Evolutionary conservation across 1,140 invertebrate species (phyloP).

Genomic region (Macrosteles quadrilineatus): DNA sequence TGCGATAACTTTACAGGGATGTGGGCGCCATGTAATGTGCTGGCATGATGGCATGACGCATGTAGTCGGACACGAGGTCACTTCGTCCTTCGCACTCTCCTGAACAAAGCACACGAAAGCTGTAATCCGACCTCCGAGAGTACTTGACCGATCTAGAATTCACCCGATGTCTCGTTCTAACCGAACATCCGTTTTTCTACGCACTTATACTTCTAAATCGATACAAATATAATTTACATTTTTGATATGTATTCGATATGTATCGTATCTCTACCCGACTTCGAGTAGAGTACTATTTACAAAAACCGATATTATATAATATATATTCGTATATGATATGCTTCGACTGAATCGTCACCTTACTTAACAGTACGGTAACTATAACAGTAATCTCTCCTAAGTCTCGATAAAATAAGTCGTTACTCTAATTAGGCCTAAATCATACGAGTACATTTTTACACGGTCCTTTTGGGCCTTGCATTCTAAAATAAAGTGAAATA

Average conservation of each 20-base stretch:
- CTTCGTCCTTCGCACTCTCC: not conserved
- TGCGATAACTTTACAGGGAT: not conserved
- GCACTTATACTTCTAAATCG: not conserved
- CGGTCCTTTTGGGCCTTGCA: not conserved
- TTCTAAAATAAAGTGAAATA: not conserved
- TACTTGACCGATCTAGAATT: not conserved
- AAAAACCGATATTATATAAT: not conserved
- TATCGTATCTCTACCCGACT: not conserved
- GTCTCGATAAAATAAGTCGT: not conserved
- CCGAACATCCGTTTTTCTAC: not conserved
- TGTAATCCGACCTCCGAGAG: not conserved
- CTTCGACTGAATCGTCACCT: not conserved
- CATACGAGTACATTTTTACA: constrained; percentile 12
- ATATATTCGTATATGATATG: not conserved
- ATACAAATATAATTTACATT: constrained; percentile 13
- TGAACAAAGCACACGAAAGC: not conserved
- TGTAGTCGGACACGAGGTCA: not conserved
- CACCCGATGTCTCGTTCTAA: not conserved
- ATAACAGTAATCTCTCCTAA: not conserved
- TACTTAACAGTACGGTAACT: constrained; percentile 1
- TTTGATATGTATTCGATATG: constrained; percentile 23
- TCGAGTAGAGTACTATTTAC: not conserved
- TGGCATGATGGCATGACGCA: not conserved
- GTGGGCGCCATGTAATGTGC: not conserved
- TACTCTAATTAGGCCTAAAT: constrained; percentile 11